Conservation (phyloP, 2,888 invertebrate species). For the Yponomeuta cagnagella region DNA sequence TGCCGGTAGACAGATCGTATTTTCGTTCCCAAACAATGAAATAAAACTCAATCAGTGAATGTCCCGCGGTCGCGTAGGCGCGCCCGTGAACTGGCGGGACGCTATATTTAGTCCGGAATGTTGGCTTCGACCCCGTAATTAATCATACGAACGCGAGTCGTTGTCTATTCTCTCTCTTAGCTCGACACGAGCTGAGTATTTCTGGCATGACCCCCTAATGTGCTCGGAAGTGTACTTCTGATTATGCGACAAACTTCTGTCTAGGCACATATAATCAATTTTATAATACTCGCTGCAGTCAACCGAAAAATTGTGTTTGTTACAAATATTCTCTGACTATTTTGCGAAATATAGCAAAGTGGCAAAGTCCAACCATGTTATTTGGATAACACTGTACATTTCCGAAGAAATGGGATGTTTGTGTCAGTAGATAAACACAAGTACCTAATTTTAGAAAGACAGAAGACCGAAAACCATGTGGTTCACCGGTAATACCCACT, state of each 20-base stretch:
- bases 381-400: too few relatives aligned
- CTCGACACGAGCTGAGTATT: background rate
- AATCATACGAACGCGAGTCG: conserved; percentile 34
- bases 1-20: background rate
- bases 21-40: conserved; percentile 17
- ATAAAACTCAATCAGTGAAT: conserved; percentile 25
- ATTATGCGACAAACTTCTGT: background rate
- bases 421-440: too few relatives aligned
- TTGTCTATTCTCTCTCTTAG: conserved; percentile 10
- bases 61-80: conserved; percentile 35
- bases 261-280: background rate
- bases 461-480: too few relatives aligned
- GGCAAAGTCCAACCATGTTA: background rate
- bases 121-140: conserved; percentile 56
- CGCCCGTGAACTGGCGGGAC: conserved; percentile 49
- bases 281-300: too few relatives aligned
- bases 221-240: background rate
- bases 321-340: background rate
- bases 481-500: too few relatives aligned
- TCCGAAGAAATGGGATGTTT: too few relatives aligned
- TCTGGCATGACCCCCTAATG: background rate
- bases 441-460: too few relatives aligned
- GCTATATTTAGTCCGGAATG: conserved; percentile 61
- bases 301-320: too few relatives aligned
- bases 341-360: background rate